Base-by-base conservation (phyloP, 1,140 invertebrate species). In the Episyrphus balteatus region DNA sequence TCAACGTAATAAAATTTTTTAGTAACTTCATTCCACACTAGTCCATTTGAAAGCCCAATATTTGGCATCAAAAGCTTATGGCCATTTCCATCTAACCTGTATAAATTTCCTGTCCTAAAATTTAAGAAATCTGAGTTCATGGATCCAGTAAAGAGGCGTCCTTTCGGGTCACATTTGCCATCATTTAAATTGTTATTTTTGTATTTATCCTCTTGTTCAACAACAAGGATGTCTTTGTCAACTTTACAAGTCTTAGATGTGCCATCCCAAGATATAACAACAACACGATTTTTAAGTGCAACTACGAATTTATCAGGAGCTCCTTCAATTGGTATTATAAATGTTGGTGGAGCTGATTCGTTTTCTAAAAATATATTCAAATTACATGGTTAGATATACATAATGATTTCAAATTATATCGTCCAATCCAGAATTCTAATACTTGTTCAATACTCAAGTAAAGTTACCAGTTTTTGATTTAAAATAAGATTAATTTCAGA, bases 131-230 rank as follows among this genome's bases (percentile, higher is more conserved):
- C 42, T 40, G 6, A 12, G 34, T 19, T 77, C 77, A 85, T 83
- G 9, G 46, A 42, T 79, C 83, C 83, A 44, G 75, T 69, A 81
- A 81, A 86, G 3, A 86, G 58, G 30, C 81, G 63, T 46, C 84
- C 84, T 21, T 52, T 54, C 0, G 71, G 64, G 56, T 88, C 84
- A 49, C 77, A 81, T 68, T 86, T 88, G 1, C 75, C 84, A 69
- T 86, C 83, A 58, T 86, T 86, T 48, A 81, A 76, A 52, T 80
- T 69, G 47, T 75, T 82, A 0, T 60, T 61, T 2, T 62, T 59
- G 37, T 67, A 63, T 33, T 73, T 59, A 2, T 51, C 41, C 3
- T 81, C 76, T 0, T 81, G 71, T 5, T 70, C 70, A 5, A 59
- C 57, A 19, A 21, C 46, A 34, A 36, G 65, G 19, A 73, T 62